Base-by-base conservation (phyloP, 1,140 invertebrate genomes). In the Zeugodacus cucurbitae region DNA sequence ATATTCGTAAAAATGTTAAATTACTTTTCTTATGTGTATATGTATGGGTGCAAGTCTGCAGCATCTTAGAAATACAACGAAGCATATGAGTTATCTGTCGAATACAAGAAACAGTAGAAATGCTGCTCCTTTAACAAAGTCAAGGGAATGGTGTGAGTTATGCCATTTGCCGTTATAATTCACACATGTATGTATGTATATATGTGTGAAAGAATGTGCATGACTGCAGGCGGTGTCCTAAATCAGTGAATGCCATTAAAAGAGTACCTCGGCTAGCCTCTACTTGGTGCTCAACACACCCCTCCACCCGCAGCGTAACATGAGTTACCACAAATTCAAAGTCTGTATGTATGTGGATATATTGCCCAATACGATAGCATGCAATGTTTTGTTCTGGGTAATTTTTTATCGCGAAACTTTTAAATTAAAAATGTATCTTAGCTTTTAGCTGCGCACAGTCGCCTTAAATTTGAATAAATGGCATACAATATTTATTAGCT, bases 1-100 rank as follows among this genome's bases (percentile, higher is more conserved):
- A 82, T 82, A 82, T 82, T 82, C 74, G 41, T 82, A 82, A 82
- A 70, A 82, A 82, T 82, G 74, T 48, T 37, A 82, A 82, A 82
- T 82, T 82, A 82, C 74, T 82, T 82, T 82, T 82, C 74, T 82
- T 37, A n/a, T 82, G 41, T 82, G 48, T 37, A 17, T 20, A 22
- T 41, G 67, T 74, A 20, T 74, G 67, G 6, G 67, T 37, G 67
- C 22, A 0, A 7, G 32, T 74, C 34, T 37, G 67, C 29, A 67
- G 29, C 62, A 17, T 34, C 62, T 74, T 22, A n/a, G 32, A 44
- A 34, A 4, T 41, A 74, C 7, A 74, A 41, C n/a, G 8, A 20
- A n/a, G 74, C 74, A 48, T 82, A 82, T 82, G 74, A 82, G 74
- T 82, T 82, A 82, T 82, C 41, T 82, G 41, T 48, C 41, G 41